Percentiles rank a stretch among this genome's conserved stretches.
phyloP scores from a whole-genome alignment of 64 coral and sea anemone genomes.

The Montipora foliosa region DNA sequence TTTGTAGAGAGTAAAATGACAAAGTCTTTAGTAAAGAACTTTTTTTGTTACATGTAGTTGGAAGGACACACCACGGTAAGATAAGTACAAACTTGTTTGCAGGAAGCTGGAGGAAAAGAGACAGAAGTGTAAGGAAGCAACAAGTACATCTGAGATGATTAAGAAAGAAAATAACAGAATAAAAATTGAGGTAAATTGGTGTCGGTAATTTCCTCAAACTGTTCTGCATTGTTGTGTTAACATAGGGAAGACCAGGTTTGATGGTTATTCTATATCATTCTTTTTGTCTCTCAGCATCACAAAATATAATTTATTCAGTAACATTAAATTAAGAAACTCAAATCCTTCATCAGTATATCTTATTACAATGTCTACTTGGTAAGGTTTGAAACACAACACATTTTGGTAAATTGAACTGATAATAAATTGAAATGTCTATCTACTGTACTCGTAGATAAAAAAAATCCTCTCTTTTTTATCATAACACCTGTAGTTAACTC shows the following conservation, averaged over 20 bases:
- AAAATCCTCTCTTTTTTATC: background rate
- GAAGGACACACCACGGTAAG: background rate
- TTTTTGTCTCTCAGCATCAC: background rate
- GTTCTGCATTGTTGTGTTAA: background rate
- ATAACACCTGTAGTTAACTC: background rate
- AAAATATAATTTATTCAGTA: no score
- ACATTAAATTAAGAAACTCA: no score
- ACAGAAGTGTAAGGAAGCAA: constrained; percentile 38
- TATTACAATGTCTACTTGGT: no score
- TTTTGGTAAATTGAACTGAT: no score
- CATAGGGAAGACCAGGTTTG: background rate
- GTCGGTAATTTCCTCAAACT: no score
- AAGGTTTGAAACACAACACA: no score
- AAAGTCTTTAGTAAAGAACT: no score
- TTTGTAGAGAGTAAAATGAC: no score
- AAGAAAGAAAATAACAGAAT: constrained; percentile 37
- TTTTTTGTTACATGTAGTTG: no score
- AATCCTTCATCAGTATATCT: no score
- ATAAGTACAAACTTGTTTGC: background rate
- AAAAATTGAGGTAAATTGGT: constrained; percentile 8
- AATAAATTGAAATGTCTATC: no score
- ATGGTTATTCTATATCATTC: background rate
- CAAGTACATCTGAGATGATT: background rate
- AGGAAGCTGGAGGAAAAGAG: constrained; percentile 53
- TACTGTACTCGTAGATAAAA: no score